Evolutionary conservation across 2,113 vertebrate species (phyloP).

Genomic region (Urocitellus parryii): DNA sequence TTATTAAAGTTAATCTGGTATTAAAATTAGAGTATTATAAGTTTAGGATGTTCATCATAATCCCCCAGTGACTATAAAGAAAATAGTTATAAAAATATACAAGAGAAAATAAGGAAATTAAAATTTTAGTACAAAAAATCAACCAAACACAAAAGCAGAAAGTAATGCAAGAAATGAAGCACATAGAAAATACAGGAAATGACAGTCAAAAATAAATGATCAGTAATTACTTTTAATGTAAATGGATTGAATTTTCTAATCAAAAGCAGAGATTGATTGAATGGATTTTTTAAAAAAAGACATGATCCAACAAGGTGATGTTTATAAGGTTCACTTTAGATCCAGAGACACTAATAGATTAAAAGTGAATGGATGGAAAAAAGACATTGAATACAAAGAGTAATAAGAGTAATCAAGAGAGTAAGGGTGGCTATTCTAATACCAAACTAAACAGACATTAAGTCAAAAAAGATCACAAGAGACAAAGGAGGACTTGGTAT

Average conservation of each 20-base stretch:
- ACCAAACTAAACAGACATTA: neutral
- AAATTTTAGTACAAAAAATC: neutral
- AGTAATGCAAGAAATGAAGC: neutral
- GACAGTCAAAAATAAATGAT: neutral
- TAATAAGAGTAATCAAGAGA: neutral
- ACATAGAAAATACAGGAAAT: neutral
- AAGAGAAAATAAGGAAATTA: neutral
- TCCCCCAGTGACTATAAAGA: neutral
- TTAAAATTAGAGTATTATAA: neutral
- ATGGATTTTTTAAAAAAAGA: neutral
- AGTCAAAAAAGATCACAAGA: neutral
- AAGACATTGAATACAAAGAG: neutral
- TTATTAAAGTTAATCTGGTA: neutral
- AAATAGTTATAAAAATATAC: neutral
- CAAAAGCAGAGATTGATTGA: neutral
- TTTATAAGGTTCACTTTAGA: neutral
- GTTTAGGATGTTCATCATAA: neutral
- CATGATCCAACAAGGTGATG: neutral
- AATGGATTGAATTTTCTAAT: neutral
- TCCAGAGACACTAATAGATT: neutral
- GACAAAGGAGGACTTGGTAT: neutral
- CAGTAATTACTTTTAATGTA: neutral
- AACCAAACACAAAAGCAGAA: neutral
- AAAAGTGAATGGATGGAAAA: neutral
- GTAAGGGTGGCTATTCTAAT: no score